Evolutionary conservation across 2,113 vertebrate species (phyloP).

Genomic region (Cranoglanis bouderius): DNA sequence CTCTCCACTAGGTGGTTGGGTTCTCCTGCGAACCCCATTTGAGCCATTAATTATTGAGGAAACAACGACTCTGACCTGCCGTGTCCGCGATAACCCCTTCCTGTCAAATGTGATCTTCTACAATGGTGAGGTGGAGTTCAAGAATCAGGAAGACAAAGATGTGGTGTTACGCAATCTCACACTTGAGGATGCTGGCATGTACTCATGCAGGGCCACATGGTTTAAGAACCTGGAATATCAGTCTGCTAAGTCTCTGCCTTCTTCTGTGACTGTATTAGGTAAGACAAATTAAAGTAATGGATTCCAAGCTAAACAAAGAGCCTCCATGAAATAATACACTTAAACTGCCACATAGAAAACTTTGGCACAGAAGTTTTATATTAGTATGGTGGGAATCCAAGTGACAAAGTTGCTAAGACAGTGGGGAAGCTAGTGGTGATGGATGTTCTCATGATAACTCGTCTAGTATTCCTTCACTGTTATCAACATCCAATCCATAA

Average conservation of each 20-base stretch:
- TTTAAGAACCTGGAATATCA: neutral
- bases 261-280: constrained; percentile 63
- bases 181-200: constrained; percentile 57
- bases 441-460: neutral
- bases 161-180: constrained; percentile 52
- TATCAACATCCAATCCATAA: neutral
- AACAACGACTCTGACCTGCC: constrained; percentile 56
- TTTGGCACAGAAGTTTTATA: neutral
- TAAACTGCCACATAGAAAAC: too few relatives aligned
- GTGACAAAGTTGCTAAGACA: neutral
- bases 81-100: constrained; percentile 39
- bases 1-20: constrained; percentile 63
- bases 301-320: too few relatives aligned
- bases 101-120: constrained; percentile 62
- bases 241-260: constrained; percentile 52
- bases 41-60: constrained; percentile 51
- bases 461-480: neutral
- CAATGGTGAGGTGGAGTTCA: constrained; percentile 59
- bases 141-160: constrained; percentile 27
- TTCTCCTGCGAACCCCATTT: constrained; percentile 53
- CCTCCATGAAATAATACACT: neutral
- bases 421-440: neutral
- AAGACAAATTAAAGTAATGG: constrained; percentile 31
- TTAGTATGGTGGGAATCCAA: neutral
- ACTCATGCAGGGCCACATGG: constrained; percentile 71